Evolutionary conservation across 2,888 invertebrate genomes (phyloP), one percentile per base, ranked within the genome.

Genomic region (Drosophila melanocephala): DNA sequence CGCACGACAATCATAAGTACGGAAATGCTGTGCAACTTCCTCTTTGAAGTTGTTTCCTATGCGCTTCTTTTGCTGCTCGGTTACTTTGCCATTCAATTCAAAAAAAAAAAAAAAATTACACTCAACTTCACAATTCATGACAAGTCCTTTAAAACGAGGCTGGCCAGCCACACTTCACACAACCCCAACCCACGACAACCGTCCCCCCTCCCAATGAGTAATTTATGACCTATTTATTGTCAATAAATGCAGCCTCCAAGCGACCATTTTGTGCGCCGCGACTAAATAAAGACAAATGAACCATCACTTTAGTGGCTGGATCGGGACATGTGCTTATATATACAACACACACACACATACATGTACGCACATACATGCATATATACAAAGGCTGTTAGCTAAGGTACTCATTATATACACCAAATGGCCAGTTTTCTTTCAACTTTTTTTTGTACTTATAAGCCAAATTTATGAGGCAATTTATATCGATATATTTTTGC

Each of bases 221-320:
- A 86, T 86, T 86, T 86, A 86, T 86, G 82, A 77, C 83, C 88
- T 86, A 89, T 86, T 86, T 86, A 86, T 86, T 84, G 86, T 85
- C 86, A 89, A 86, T 86, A 86, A 86, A 86, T 86, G 90, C 90
- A 84, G 86, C 90, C 86, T 86, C 90, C 69, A 69, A 86, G 87
- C 90, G 87, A 84, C 90, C 90, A 89, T 86, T 89, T 85, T 76
- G 75, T 73, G 81, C 63, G 67, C 55, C 69, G 69, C 76, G 86
- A 66, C 86, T 75, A 86, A 86, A 86, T 86, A 86, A 86, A 86
- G 86, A 86, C 88, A 86, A 89, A 86, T 86, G 90, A 88, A 89
- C 58, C 89, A 75, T 74, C 87, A 80, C 73, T 87, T 69, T 69
- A 73, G 87, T 75, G 81, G 81, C 79, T 73, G 79, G 71, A 75